phyloP scores from a whole-genome alignment of 2,888 invertebrate species.

The Eucriotettix oculatus region DNA sequence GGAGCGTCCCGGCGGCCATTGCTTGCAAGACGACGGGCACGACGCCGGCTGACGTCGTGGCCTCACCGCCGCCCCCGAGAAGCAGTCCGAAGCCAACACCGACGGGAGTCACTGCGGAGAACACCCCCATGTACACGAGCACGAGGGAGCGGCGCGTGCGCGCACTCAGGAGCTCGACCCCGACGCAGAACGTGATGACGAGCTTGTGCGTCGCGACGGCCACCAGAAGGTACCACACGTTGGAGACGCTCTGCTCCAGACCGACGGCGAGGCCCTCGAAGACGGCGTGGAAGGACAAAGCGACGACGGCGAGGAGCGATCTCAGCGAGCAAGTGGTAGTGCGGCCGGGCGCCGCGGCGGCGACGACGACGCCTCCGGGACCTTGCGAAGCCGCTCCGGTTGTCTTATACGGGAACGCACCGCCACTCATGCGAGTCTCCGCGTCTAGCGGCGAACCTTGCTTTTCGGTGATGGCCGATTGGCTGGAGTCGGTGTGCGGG shows the following conservation, averaged over 20 bases:
- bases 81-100: conserved; percentile 47
- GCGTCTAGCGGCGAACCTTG: background rate
- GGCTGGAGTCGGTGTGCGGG: conserved; percentile 10
- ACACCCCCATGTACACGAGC: conserved; percentile 39
- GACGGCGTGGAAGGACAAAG: conserved; percentile 20
- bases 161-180: conserved; percentile 40
- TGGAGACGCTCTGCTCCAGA: conserved; percentile 29
- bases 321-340: background rate
- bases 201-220: conserved; percentile 51
- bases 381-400: background rate
- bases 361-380: background rate
- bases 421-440: background rate
- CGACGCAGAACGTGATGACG: conserved; percentile 48
- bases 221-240: conserved; percentile 45
- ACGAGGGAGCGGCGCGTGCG: conserved; percentile 30
- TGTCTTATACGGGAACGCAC: background rate
- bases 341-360: background rate
- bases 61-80: conserved; percentile 24
- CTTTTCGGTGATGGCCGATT: background rate
- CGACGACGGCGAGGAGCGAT: conserved; percentile 17
- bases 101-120: conserved; percentile 49
- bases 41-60: conserved; percentile 21
- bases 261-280: conserved; percentile 22
- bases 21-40: conserved; percentile 42
- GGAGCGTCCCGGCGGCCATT: conserved; percentile 59